Base-by-base conservation (phyloP, 2,113 vertebrate genomes). In the Delphinus delphis region DNA sequence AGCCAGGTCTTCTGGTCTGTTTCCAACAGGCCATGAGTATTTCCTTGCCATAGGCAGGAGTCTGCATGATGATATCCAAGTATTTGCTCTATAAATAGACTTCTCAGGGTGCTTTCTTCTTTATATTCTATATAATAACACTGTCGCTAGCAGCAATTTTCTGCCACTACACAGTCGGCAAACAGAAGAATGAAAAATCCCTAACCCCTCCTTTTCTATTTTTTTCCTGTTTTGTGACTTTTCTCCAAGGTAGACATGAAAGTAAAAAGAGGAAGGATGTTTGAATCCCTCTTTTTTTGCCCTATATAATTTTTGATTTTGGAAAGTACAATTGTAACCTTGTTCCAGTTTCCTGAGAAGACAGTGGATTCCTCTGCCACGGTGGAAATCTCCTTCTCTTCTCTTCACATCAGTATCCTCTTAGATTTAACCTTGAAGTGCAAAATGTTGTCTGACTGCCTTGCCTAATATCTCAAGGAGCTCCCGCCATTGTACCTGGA, bases 31-130 rank as follows among this genome's bases (percentile, higher is more conserved):
- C 41, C 33, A 5, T 58, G 25, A 0, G 0, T 10, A 33, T 88
- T 79, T 89, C 31, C 18, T 81, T 36, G 41, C 31, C 41, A 5
- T 71, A 3, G 0, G 14, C 3, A 47, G 47, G 25, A 77, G 76
- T n/a, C 58, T 47, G 31, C 38, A 88, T 60, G 13, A 33, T 77
- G 62, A 18, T 91, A 38, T 60, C 58, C 76, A 81, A 73, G 81
- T 38, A 58, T 92, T 88, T 88, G 41, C 44, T 93, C 91, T 94
- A 79, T 93, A 88, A 96, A 93, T 82, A 86, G 92, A 86, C 55
- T 82, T 91, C 73, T 81, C 18, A 17, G 85, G 85, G 60, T 62
- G 53, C 47, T 88, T 93, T 90, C 47, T 90, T 96, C 80, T 85
- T 93, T 88, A 91, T 67, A 33, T 73, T 97, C 71, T 86, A 41